These are phyloP conservation scores for Pyrrhosoma nymphula DNA, from an alignment of 2,888 invertebrate genomes.

Conservation along the genomic window DNA sequence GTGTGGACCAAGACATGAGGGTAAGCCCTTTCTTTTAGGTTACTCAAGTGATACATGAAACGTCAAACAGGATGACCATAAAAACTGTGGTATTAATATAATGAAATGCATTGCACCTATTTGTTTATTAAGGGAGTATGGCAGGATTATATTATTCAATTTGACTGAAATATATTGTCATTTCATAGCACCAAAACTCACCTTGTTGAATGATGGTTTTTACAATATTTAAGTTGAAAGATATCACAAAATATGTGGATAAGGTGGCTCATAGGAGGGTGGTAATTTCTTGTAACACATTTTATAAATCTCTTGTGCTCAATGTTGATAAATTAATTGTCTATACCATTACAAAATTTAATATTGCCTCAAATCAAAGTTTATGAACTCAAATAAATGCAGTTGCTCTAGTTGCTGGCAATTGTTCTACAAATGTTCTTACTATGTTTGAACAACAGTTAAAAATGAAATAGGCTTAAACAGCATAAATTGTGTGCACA, in stretches of 20 bases:
- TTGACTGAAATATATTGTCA: background rate
- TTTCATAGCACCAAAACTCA: background rate
- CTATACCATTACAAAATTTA: background rate
- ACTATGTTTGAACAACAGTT: background rate
- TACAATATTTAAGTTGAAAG: background rate
- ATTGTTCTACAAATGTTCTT: background rate
- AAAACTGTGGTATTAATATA: background rate
- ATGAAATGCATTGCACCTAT: background rate
- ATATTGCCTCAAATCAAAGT: background rate
- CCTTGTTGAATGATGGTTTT: background rate
- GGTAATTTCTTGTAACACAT: background rate
- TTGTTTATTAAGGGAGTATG: background rate
- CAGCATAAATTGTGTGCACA: background rate
- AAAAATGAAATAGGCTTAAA: background rate
- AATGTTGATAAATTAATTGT: constrained; percentile 28
- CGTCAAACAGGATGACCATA: background rate
- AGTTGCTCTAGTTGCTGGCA: background rate
- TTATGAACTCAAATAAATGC: background rate
- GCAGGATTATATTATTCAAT: background rate
- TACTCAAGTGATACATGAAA: constrained; percentile 45
- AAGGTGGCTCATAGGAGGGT: background rate
- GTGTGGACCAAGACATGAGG: constrained; percentile 54
- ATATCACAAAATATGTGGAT: background rate
- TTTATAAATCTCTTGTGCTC: background rate
- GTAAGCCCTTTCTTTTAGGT: constrained; percentile 27